Evolutionary conservation across 2,113 vertebrate genomes (phyloP).

Genomic region (Atlantisia rogersi): DNA sequence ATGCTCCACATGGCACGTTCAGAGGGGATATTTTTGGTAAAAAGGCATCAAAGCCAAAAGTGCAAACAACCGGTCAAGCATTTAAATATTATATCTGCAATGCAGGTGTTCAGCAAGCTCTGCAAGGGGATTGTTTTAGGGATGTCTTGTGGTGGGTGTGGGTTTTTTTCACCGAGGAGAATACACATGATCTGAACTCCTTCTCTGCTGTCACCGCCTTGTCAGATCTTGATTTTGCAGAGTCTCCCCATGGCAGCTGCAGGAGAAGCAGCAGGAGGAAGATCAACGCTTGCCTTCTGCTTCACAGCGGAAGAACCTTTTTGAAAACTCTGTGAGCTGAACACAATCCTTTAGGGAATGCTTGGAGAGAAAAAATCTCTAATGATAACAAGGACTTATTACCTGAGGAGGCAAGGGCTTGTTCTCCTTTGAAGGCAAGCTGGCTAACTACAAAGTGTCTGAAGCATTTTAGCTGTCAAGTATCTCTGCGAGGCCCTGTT

Average conservation of each 20-base stretch:
- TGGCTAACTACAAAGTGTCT: neutral
- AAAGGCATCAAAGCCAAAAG: neutral
- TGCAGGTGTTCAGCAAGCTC: neutral
- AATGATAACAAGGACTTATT: neutral
- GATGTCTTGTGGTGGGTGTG: no score
- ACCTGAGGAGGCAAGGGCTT: neutral
- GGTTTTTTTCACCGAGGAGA: neutral
- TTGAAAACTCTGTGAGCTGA: neutral
- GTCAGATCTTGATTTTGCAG: neutral
- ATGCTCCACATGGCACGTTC: accelerated
- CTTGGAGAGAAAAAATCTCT: constrained; percentile 5
- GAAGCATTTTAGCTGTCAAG: neutral
- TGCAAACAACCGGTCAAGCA: neutral
- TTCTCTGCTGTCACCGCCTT: neutral
- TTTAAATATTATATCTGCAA: neutral
- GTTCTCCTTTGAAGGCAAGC: neutral
- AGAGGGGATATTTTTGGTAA: neutral
- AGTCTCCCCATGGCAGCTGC: neutral
- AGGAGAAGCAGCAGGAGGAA: neutral
- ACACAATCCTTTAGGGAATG: neutral
- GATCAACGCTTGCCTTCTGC: neutral
- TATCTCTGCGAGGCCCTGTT: neutral
- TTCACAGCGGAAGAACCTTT: neutral
- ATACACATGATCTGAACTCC: neutral
- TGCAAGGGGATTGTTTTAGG: neutral